These are phyloP conservation scores for Melieria picta DNA, from an alignment of 2,888 invertebrate species.

Conservation along the genomic window DNA sequence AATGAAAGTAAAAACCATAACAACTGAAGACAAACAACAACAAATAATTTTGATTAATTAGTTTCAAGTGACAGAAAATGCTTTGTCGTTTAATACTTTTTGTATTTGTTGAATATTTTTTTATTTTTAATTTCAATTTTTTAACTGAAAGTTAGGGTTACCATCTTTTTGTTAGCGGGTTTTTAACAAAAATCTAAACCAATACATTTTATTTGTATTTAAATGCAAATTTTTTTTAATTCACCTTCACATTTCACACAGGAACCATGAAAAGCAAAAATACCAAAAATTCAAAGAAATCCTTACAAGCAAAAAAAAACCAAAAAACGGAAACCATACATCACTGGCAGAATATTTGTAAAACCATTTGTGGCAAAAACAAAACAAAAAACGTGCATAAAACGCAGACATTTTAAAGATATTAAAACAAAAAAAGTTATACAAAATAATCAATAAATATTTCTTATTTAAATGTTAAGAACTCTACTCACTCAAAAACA, in stretches of 20 bases:
- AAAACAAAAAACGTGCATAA: slow-evolving; percentile 7
- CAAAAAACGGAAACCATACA: slow-evolving; percentile 31
- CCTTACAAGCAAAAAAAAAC: slow-evolving; percentile 40
- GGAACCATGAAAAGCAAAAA: slow-evolving; percentile 42
- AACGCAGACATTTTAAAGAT: slow-evolving; percentile 14
- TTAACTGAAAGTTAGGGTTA: slow-evolving; percentile 34
- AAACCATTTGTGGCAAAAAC: slow-evolving; percentile 47
- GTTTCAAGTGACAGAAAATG: slow-evolving; percentile 33
- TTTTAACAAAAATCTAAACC: slow-evolving; percentile 52
- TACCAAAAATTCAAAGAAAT: slow-evolving; percentile 45
- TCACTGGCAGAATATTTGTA: slow-evolving; percentile 47
- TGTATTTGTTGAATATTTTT: slow-evolving; percentile 8
- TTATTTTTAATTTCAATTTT: slow-evolving; percentile 25
- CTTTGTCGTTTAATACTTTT: neutral
- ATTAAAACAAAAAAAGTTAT: slow-evolving; percentile 35
- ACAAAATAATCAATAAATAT: slow-evolving; percentile 38
- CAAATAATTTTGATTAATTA: slow-evolving; percentile 50
- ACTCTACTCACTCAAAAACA: slow-evolving; percentile 43
- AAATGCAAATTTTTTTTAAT: slow-evolving; percentile 1
- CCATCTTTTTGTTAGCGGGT: slow-evolving; percentile 13
- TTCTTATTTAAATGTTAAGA: slow-evolving; percentile 47
- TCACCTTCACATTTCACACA: slow-evolving; percentile 24
- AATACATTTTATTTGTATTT: slow-evolving; percentile 45
- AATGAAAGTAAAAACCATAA: slow-evolving; percentile 23
- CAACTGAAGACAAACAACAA: slow-evolving; percentile 30